Conservation (phyloP, 1,140 invertebrate genomes). For the Penaeus indicus region DNA sequence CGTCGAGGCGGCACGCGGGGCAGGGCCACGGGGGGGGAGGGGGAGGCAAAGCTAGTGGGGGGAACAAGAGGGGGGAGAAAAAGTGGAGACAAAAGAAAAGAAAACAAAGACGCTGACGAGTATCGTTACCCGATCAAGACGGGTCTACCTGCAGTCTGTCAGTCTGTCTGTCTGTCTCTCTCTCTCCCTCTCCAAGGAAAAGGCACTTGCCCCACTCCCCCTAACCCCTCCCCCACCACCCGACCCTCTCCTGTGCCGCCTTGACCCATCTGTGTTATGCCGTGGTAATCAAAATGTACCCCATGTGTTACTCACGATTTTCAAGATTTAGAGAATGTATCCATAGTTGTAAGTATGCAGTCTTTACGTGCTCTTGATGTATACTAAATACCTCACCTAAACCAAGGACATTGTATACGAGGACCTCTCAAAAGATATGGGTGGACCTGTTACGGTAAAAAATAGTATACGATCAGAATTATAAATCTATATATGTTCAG, state of each 20-base stretch:
- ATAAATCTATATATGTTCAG: constrained; percentile 29
- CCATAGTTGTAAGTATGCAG: constrained; percentile 49
- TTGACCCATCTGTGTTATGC: too few relatives aligned
- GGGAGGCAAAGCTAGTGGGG: too few relatives aligned
- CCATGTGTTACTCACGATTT: constrained; percentile 24
- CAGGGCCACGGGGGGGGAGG: too few relatives aligned
- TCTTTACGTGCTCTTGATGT: constrained; percentile 51
- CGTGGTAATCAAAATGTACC: constrained; percentile 43
- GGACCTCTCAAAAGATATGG: constrained; percentile 19
- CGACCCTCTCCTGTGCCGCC: too few relatives aligned
- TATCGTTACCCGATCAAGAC: too few relatives aligned
- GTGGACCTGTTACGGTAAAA: constrained; percentile 28
- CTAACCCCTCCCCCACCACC: background rate
- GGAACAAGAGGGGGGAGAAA: too few relatives aligned
- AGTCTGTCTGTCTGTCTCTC: constrained; percentile 6
- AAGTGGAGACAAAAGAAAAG: too few relatives aligned
- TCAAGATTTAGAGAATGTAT: constrained; percentile 49
- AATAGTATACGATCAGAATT: constrained; percentile 49
- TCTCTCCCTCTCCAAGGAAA: background rate
- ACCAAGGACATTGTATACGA: constrained; percentile 49
- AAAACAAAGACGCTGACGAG: too few relatives aligned
- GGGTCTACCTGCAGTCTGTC: background rate
- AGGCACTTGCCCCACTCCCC: background rate
- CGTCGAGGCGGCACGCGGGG: too few relatives aligned
- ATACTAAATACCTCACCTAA: constrained; percentile 52